phyloP scores from a whole-genome alignment of 2,888 invertebrate genomes.

The Lochmaea capreae region DNA sequence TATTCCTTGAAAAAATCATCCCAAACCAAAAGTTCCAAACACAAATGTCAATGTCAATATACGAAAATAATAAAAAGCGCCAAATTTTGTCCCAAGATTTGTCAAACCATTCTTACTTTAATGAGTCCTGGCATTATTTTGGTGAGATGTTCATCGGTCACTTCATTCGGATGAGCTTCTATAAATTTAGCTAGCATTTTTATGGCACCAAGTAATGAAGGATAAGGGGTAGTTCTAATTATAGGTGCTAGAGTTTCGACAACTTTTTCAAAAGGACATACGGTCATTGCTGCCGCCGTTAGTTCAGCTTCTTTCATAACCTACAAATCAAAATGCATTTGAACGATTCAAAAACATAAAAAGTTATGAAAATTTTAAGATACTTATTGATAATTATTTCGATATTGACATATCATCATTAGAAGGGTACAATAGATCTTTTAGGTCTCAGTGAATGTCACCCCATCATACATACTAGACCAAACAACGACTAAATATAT shows the following conservation, averaged over 20 bases:
- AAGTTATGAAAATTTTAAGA: too few species aligned
- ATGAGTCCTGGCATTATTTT: slow-evolving; percentile 90
- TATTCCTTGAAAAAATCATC: too few species aligned
- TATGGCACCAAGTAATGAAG: slow-evolving; percentile 90
- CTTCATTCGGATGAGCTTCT: slow-evolving; percentile 78
- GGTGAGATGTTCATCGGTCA: slow-evolving; percentile 79
- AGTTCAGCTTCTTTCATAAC: slow-evolving; percentile 85
- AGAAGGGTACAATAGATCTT: too few species aligned
- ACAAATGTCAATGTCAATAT: too few species aligned
- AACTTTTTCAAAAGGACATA: slow-evolving; percentile 84
- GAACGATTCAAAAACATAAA: too few species aligned
- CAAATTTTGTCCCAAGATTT: neutral
- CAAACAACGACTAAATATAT: too few species aligned
- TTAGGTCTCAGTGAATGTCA: too few species aligned
- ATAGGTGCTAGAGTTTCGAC: slow-evolving; percentile 79
- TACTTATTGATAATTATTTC: too few species aligned
- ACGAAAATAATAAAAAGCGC: too few species aligned
- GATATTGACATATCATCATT: too few species aligned
- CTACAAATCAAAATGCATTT: slow-evolving; percentile 60
- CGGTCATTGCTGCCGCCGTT: slow-evolving; percentile 78
- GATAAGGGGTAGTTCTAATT: slow-evolving; percentile 88
- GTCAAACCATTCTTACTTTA: slow-evolving; percentile 70
- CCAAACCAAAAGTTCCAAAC: too few species aligned
- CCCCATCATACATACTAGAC: too few species aligned
- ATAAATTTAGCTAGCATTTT: slow-evolving; percentile 90